Conservation (phyloP, 2,113 vertebrate genomes). For the Sakesphorus luctuosus region DNA sequence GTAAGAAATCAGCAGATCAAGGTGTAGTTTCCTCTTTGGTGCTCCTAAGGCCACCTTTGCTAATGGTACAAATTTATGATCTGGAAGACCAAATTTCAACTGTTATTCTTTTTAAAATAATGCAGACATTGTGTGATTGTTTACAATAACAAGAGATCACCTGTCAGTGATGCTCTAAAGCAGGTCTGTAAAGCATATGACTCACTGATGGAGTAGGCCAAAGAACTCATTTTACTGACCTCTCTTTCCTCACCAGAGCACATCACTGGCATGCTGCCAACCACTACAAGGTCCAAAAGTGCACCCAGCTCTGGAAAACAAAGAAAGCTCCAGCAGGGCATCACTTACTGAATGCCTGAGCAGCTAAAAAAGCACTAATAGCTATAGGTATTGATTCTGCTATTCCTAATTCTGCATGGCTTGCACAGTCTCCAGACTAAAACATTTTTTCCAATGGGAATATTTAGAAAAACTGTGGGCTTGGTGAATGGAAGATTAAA, state of each 20-base stretch:
- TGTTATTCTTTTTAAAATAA: background rate
- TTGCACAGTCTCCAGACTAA: background rate
- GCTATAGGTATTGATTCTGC: background rate
- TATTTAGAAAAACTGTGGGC: background rate
- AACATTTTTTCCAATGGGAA: background rate
- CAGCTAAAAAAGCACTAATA: background rate
- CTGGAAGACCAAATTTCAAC: background rate
- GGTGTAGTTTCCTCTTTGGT: background rate
- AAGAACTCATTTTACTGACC: background rate
- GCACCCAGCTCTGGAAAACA: background rate
- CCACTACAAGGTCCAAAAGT: background rate
- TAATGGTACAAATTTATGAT: background rate
- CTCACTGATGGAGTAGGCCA: background rate
- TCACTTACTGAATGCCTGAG: fast-evolving
- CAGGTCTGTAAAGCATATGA: background rate
- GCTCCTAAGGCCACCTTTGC: background rate
- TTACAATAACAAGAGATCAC: background rate
- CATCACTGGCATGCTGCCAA: background rate
- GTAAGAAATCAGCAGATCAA: background rate
- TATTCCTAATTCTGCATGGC: background rate
- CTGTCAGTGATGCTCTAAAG: background rate
- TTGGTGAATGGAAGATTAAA: background rate
- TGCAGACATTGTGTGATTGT: background rate
- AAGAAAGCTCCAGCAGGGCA: background rate
- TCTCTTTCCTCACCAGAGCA: background rate